Percentiles rank a stretch among this genome's conserved stretches.
Evolutionary conservation across 2,797 vertebrate species (phyloP).

Genomic region (Mycteria americana): DNA sequence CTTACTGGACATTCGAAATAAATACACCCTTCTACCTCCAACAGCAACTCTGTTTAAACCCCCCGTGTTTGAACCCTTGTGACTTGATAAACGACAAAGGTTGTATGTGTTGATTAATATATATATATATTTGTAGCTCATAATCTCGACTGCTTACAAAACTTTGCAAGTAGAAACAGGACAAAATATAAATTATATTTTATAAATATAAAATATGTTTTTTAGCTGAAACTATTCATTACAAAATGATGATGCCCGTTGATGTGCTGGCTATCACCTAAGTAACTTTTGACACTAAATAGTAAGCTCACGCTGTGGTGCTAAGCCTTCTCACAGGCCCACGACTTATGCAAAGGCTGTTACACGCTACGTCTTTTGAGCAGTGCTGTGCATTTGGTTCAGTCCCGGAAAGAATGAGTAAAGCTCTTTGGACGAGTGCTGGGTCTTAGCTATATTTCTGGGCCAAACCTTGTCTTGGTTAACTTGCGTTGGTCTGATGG

Average conservation of each 20-base stretch:
- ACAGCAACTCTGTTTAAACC: not conserved
- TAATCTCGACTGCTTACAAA: not conserved
- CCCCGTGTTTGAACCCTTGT: not conserved
- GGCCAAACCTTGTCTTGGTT: not conserved
- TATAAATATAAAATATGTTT: too few species aligned
- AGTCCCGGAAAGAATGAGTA: not conserved
- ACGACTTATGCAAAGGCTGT: not conserved
- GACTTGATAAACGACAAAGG: not conserved
- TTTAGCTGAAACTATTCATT: not conserved
- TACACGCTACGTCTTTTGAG: fast-evolving
- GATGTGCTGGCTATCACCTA: not conserved
- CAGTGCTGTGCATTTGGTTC: fast-evolving
- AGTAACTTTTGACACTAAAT: not conserved
- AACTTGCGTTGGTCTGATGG: not conserved
- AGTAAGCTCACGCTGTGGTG: not conserved
- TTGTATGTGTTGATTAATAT: not conserved
- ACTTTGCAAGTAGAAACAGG: not conserved
- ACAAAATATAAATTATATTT: not conserved
- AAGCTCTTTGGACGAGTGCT: not conserved
- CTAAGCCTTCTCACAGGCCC: not conserved
- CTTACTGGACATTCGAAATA: not conserved
- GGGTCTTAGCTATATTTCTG: not conserved
- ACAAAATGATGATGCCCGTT: not conserved
- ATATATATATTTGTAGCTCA: not conserved
- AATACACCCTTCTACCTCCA: not conserved